Evolutionary conservation across 1,140 invertebrate genomes (phyloP).

Genomic region (Zaprionus camerounensis): DNA sequence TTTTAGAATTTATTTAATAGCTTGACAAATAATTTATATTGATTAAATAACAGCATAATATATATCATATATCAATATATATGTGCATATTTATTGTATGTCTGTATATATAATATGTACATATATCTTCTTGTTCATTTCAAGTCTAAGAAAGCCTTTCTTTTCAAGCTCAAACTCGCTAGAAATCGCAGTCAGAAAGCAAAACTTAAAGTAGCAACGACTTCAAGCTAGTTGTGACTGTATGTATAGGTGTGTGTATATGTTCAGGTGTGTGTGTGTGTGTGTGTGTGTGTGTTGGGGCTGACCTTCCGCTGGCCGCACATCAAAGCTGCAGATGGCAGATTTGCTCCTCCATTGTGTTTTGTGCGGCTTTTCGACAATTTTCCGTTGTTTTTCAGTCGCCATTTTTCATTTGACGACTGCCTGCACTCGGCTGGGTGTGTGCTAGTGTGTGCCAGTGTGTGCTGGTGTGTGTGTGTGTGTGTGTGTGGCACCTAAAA

Average conservation of each 20-base stretch:
- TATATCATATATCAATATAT: neutral
- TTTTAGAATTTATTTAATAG: conserved; percentile 1
- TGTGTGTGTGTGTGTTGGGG: conserved; percentile 4
- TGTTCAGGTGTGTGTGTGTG: neutral
- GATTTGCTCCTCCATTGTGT: conserved; percentile 30
- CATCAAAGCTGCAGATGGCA: conserved; percentile 47
- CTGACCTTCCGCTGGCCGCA: conserved; percentile 50
- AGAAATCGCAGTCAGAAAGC: neutral
- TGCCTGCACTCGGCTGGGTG: conserved; percentile 15
- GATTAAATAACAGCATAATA: neutral
- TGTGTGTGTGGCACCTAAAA: conserved; percentile 67
- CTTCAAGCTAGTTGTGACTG: neutral
- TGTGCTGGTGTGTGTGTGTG: conserved; percentile 18
- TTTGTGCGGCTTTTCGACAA: conserved; percentile 39
- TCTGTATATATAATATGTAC: neutral
- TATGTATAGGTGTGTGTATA: neutral
- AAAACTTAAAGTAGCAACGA: conserved; percentile 1
- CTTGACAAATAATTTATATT: neutral
- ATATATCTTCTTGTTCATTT: neutral
- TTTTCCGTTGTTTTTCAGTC: conserved; percentile 58
- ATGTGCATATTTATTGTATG: neutral
- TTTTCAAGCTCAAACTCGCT: too few relatives aligned
- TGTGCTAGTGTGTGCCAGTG: too few relatives aligned
- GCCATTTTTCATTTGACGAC: conserved; percentile 71
- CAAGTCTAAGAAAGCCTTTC: too few relatives aligned